phyloP scores from a whole-genome alignment of 1,140 invertebrate genomes.

The Scaptomyza hsui region DNA sequence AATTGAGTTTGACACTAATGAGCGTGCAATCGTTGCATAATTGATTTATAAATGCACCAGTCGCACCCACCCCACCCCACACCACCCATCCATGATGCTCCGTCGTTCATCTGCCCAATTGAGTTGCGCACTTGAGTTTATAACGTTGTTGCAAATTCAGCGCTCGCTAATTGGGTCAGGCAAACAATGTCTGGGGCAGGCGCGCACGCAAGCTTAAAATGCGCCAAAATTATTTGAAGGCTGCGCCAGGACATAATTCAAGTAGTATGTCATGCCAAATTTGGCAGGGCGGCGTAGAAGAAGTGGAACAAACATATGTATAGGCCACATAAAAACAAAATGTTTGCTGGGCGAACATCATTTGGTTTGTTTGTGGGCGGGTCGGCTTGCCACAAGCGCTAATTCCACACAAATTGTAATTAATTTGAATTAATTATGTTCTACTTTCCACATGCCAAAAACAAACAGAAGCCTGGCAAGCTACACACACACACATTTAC shows the following conservation, averaged over 20 bases:
- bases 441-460: constrained; percentile 71
- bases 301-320: neutral
- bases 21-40: constrained; percentile 80
- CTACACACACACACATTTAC: constrained; percentile 18
- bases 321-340: constrained; percentile 55
- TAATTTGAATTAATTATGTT: constrained; percentile 83
- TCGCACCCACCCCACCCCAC: neutral
- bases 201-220: constrained; percentile 27
- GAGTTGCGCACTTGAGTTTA: constrained; percentile 66
- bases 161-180: constrained; percentile 71
- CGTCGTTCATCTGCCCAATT: constrained; percentile 7
- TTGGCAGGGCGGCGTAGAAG: constrained; percentile 4
- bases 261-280: constrained; percentile 29
- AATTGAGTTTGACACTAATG: constrained; percentile 82
- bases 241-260: constrained; percentile 35
- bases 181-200: constrained; percentile 56
- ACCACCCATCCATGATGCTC: too few species aligned
- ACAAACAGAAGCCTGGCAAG: constrained; percentile 48
- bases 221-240: constrained; percentile 36
- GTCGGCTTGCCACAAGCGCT: constrained; percentile 67
- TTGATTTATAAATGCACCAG: constrained; percentile 75
- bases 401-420: constrained; percentile 82
- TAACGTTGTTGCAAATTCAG: constrained; percentile 66
- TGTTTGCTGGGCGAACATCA: constrained; percentile 26
- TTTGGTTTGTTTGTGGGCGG: constrained; percentile 26